Base-by-base conservation (phyloP, 2,797 vertebrate species). In the Ceryle rudis region DNA sequence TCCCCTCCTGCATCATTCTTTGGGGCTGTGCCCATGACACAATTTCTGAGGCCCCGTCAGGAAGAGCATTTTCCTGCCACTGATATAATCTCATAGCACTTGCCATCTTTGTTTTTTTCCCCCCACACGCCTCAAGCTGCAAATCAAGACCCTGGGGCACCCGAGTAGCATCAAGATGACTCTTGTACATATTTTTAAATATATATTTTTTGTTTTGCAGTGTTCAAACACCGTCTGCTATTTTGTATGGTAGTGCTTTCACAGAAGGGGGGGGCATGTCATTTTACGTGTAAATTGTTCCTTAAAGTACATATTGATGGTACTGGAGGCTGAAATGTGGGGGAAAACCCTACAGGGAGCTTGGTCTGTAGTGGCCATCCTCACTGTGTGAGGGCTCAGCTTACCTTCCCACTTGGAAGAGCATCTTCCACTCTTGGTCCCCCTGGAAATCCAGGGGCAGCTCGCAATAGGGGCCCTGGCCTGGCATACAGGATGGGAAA, bases 161-260 rank as follows among this genome's bases (percentile, higher is more conserved):
- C 57, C 1, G 0, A 0, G 0, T 23, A 72, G 60, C 10, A 2
- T 52, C 64, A 11, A 54, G 69, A 37, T 39, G n/a, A 25, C 81
- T 73, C 89, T 22, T 16, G 15, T 14, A 1, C 77, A 29, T 64
- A 25, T 87, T 42, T 75, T 57, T 46, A 85, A 92, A 90, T 64
- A 81, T 52, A 28, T 58, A 58, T 84, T 91, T 95, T 90, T 51
- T 14, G 0, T 52, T 94, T 96, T 92, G 51, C 78, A 89, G 73
- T 84, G 74, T 35, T 93, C 80, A 96, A 94, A 94, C 95, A 93
- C 92, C 95, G 91, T 94, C 90, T 94, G 93, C 92, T 95, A 89
- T 94, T 95, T 89, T 60, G 60, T 46, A 65, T 3, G 0, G 80
- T 2, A 11, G 66, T 2, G 5, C 71, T 91, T 91, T 35, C 74